These are phyloP conservation scores for Eurois occulta DNA, from an alignment of 2,888 invertebrate genomes.

Conservation along the genomic window DNA sequence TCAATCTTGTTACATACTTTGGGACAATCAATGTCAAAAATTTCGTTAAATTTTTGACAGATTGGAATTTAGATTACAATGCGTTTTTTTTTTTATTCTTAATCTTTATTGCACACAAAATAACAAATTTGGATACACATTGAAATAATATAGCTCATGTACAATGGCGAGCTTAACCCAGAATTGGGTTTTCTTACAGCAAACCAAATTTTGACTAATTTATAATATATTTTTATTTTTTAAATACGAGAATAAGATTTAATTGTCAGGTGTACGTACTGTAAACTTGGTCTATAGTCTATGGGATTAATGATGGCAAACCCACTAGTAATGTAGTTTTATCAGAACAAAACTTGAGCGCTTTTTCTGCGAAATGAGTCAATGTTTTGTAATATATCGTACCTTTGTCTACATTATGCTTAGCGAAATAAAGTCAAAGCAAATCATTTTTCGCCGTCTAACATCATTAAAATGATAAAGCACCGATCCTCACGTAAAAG, in stretches of 20 bases:
- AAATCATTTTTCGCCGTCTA: background rate
- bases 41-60: background rate
- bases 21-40: background rate
- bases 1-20: background rate
- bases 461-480: constrained; percentile 50
- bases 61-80: background rate
- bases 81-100: background rate
- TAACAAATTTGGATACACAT: too few relatives aligned
- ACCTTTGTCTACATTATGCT: background rate
- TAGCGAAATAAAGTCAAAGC: constrained; percentile 3
- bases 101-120: too few relatives aligned
- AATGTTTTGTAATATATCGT: background rate
- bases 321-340: background rate
- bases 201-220: too few relatives aligned
- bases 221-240: too few relatives aligned
- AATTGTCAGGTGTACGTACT: too few relatives aligned
- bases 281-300: too few relatives aligned
- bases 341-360: background rate
- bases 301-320: too few relatives aligned
- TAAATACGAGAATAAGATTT: background rate
- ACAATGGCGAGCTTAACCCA: too few relatives aligned
- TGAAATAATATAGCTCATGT: too few relatives aligned
- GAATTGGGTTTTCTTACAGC: too few relatives aligned
- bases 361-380: too few relatives aligned
- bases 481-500: constrained; percentile 33